Percentiles rank a stretch among this genome's conserved stretches.
Conservation (phyloP, 1,140 invertebrate genomes). For the Bombus consobrinus region DNA sequence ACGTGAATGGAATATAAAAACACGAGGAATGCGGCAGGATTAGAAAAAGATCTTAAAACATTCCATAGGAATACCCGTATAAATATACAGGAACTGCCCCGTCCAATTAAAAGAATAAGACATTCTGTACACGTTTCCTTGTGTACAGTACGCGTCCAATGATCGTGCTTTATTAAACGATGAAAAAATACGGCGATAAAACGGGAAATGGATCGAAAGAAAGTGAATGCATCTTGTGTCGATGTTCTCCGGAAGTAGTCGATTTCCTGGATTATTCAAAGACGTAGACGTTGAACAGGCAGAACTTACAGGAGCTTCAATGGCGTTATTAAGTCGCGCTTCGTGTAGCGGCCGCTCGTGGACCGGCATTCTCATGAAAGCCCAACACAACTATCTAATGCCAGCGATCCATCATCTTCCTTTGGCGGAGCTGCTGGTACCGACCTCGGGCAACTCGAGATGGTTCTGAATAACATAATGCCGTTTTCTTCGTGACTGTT, state of each 20-base stretch:
- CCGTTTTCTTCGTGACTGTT: constrained; percentile 48
- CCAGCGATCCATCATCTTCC: constrained; percentile 77
- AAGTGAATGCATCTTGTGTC: not conserved
- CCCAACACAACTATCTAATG: constrained; percentile 78
- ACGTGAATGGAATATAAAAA: too few species aligned
- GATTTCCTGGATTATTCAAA: constrained; percentile 31
- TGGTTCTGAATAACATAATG: constrained; percentile 72
- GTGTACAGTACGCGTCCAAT: not conserved
- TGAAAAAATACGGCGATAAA: not conserved
- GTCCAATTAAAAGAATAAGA: too few species aligned
- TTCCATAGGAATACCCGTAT: too few species aligned
- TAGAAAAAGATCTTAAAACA: too few species aligned
- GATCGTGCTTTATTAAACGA: not conserved
- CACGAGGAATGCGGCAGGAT: too few species aligned
- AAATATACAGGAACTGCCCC: too few species aligned
- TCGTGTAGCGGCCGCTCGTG: constrained; percentile 50
- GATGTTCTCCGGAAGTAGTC: constrained; percentile 15
- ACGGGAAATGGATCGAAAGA: not conserved
- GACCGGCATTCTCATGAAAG: constrained; percentile 74
- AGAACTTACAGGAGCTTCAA: constrained; percentile 62
- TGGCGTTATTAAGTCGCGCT: constrained; percentile 79
- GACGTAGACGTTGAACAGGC: constrained; percentile 30
- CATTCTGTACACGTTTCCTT: not conserved
- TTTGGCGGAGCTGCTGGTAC: constrained; percentile 74
- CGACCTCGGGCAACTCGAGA: constrained; percentile 69